Evolutionary conservation across 2,888 invertebrate species (phyloP).

Genomic region (Laothoe populi): DNA sequence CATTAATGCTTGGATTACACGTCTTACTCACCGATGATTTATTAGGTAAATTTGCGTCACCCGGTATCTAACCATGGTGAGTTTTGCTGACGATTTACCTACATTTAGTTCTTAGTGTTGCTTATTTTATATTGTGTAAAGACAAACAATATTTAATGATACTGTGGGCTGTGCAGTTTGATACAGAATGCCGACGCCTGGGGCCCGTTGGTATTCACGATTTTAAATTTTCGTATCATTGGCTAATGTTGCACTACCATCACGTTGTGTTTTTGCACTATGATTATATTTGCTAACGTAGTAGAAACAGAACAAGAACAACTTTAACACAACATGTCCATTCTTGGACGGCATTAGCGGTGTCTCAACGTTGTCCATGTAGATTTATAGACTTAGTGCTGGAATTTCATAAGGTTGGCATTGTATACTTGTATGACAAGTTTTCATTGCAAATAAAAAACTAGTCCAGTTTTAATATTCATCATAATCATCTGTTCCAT

Average conservation of each 20-base stretch:
- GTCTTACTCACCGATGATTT: conserved; percentile 29
- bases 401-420: conserved; percentile 41
- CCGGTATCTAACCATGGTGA: background rate
- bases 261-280: conserved; percentile 65
- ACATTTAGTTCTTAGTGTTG: background rate
- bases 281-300: conserved; percentile 69
- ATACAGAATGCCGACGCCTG: conserved; percentile 16
- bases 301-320: conserved; percentile 64
- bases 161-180: conserved; percentile 17
- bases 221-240: conserved; percentile 38
- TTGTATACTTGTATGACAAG: conserved; percentile 1
- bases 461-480: background rate
- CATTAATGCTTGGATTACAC: conserved; percentile 36
- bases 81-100: background rate
- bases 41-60: conserved; percentile 24
- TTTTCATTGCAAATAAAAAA: conserved; percentile 5
- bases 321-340: conserved; percentile 67
- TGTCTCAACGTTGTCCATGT: conserved; percentile 60
- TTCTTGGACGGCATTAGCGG: conserved; percentile 55
- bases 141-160: conserved; percentile 1
- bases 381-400: conserved; percentile 52
- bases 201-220: conserved; percentile 41
- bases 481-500: background rate
- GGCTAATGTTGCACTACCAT: conserved; percentile 47
- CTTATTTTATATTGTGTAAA: too few species aligned